A percentile compares a stretch with the other conserved stretches of the same genome.
Conservation (phyloP, 2,113 vertebrate genomes). For the Glaucidium brasilianum region DNA sequence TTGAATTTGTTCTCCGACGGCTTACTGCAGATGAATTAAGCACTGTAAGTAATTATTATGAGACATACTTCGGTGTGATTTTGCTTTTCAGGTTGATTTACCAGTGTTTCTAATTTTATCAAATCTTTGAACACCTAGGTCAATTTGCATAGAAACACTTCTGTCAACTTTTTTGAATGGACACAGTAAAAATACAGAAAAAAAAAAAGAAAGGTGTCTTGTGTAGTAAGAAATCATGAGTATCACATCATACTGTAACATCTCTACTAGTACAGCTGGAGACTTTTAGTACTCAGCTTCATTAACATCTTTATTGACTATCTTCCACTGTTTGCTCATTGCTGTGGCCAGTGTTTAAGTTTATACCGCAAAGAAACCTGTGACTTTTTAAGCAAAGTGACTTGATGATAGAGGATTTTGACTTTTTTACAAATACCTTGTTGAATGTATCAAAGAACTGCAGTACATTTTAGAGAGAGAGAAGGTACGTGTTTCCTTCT, state of each 20-base stretch:
- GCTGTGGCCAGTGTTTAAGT: not conserved
- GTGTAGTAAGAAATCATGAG: not conserved
- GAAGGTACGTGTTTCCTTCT: not conserved
- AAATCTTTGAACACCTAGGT: not conserved
- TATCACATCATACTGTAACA: not conserved
- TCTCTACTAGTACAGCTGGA: not conserved
- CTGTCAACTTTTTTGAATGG: not conserved
- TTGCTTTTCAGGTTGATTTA: not conserved
- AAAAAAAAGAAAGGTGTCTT: not conserved
- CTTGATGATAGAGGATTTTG: not conserved
- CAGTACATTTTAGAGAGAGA: not conserved
- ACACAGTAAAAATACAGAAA: not conserved
- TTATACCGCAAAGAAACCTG: not conserved
- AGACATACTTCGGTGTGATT: not conserved
- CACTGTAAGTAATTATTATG: slow-evolving; percentile 73
- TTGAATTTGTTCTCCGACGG: slow-evolving; percentile 81
- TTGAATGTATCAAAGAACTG: not conserved
- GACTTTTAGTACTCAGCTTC: not conserved
- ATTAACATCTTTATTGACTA: not conserved
- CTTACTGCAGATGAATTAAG: slow-evolving; percentile 80
- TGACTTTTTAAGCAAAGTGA: not conserved
- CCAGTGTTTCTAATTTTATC: not conserved
- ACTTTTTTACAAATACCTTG: not conserved
- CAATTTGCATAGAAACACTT: not conserved
- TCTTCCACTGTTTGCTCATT: not conserved